phyloP scores from a whole-genome alignment of 2,113 vertebrate genomes.

The Suncus etruscus region DNA sequence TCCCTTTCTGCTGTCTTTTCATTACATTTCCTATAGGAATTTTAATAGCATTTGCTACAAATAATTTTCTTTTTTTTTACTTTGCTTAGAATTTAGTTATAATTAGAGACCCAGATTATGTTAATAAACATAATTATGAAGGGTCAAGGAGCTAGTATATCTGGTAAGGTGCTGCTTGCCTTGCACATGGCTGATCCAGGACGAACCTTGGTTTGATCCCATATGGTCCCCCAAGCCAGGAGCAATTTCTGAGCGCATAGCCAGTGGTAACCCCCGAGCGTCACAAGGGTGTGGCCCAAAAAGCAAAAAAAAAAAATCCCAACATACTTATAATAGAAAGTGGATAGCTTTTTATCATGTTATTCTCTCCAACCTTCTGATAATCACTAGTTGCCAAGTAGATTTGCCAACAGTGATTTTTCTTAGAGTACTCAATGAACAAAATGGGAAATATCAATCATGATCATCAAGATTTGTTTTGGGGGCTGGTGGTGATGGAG shows the following conservation, averaged over 20 bases:
- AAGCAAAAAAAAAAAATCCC: too few relatives aligned
- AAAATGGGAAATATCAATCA: slow-evolving; percentile 27
- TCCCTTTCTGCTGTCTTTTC: background rate
- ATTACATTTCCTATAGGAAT: slow-evolving; percentile 56
- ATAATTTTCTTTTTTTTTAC: slow-evolving; percentile 50
- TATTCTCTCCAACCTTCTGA: background rate
- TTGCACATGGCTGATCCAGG: too few relatives aligned
- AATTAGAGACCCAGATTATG: slow-evolving; percentile 18
- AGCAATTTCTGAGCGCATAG: too few relatives aligned
- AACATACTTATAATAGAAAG: slow-evolving; percentile 9
- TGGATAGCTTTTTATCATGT: background rate
- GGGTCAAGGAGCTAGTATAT: too few relatives aligned
- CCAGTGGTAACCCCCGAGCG: too few relatives aligned
- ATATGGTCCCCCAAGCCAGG: too few relatives aligned
- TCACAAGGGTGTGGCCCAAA: too few relatives aligned
- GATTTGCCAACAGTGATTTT: background rate
- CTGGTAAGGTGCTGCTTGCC: too few relatives aligned
- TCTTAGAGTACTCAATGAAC: background rate
- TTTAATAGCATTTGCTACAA: slow-evolving; percentile 18
- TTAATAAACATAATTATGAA: background rate
- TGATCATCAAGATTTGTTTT: too few relatives aligned
- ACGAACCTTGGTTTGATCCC: too few relatives aligned
- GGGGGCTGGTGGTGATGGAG: too few relatives aligned
- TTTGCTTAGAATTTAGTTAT: background rate
- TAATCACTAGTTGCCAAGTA: slow-evolving; percentile 12